Evolutionary conservation across 2,888 invertebrate species (phyloP).

Genomic region (Tethea ocularis): DNA sequence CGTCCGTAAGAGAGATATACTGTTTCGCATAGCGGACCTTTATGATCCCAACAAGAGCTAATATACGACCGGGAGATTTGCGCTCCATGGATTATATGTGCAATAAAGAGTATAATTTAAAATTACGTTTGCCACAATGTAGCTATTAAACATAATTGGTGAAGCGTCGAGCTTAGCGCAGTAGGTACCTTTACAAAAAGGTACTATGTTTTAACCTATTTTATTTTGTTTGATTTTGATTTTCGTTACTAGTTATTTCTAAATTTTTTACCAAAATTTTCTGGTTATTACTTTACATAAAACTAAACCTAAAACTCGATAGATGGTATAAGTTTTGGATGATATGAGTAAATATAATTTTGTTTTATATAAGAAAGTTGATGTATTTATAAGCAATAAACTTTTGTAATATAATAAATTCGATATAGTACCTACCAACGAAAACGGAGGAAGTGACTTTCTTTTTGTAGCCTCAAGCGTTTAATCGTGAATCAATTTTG

Average conservation of each 20-base stretch:
- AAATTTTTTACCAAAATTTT: neutral
- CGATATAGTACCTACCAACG: slow-evolving; percentile 43
- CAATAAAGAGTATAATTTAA: slow-evolving; percentile 76
- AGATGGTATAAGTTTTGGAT: neutral
- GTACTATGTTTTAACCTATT: too few relatives aligned
- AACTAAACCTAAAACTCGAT: neutral
- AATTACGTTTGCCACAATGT: slow-evolving; percentile 70
- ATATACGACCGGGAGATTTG: slow-evolving; percentile 68
- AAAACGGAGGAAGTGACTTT: slow-evolving; percentile 70
- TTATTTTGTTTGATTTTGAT: slow-evolving; percentile 5
- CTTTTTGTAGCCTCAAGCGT: slow-evolving; percentile 56
- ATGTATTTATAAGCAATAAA: slow-evolving; percentile 2
- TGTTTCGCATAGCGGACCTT: slow-evolving; percentile 65
- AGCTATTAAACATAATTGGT: slow-evolving; percentile 64
- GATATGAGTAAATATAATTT: neutral
- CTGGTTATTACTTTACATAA: neutral
- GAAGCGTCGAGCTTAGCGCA: slow-evolving; percentile 37
- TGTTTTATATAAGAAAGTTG: neutral
- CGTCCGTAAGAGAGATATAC: slow-evolving; percentile 66
- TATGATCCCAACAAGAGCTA: slow-evolving; percentile 67
- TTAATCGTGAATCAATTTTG: slow-evolving; percentile 66
- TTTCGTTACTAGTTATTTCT: neutral
- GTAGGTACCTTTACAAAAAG: slow-evolving; percentile 16
- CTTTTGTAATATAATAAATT: slow-evolving; percentile 29
- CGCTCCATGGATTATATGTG: slow-evolving; percentile 69